Conservation (phyloP, 2,797 vertebrate species). For the Uromys caudimaculatus region DNA sequence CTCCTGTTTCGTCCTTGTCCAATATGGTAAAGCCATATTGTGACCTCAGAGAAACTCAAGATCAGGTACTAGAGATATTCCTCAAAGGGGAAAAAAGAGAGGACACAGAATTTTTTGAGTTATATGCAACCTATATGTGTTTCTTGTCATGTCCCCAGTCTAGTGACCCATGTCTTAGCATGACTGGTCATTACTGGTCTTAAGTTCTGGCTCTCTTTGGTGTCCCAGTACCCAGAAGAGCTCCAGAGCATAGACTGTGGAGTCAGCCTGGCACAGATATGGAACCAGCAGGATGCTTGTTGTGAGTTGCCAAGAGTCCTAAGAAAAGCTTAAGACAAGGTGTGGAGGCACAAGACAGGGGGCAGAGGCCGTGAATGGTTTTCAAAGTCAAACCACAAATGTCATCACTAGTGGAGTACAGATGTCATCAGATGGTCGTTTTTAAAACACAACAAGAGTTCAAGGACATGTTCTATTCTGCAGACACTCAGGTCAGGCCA, state of each 20-base stretch:
- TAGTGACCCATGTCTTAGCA: not conserved
- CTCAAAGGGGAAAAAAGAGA: not conserved
- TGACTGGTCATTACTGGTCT: not conserved
- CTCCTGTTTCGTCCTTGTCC: not conserved
- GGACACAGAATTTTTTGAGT: not conserved
- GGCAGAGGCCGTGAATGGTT: not conserved
- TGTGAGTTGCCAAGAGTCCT: not conserved
- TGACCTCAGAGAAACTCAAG: not conserved
- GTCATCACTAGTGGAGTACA: not conserved
- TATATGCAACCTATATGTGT: not conserved
- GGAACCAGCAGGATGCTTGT: not conserved
- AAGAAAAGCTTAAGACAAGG: not conserved
- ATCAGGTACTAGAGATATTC: not conserved
- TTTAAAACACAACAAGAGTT: conserved; percentile 1
- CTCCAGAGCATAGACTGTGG: not conserved
- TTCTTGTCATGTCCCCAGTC: not conserved
- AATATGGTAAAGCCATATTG: not conserved
- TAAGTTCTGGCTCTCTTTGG: not conserved
- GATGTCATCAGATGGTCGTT: not conserved
- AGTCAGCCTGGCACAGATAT: not conserved
- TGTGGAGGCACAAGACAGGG: not conserved
- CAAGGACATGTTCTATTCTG: not conserved
- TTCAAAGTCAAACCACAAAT: not conserved
- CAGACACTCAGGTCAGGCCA: not conserved
- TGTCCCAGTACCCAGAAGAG: not conserved